Evolutionary conservation across 2,888 invertebrate species (phyloP), one percentile per base, ranked within the genome.

Genomic region (Parnassius apollo): DNA sequence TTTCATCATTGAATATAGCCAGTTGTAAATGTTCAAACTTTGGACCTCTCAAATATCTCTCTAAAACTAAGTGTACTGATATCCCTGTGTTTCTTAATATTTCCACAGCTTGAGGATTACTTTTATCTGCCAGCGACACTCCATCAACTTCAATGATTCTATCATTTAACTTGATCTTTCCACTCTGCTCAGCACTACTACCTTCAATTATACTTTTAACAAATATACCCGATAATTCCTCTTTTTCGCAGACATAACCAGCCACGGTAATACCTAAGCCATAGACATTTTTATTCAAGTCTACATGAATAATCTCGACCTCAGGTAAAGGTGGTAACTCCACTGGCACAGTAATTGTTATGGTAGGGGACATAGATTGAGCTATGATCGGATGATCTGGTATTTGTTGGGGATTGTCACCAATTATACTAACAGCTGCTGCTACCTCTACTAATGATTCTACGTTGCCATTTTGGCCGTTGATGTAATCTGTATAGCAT

Each of bases 171-270:
- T 95, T 96, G 76, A 99, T 98, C 86, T 96, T 95, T 61, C 96
- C 96, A 82, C 98, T 98, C 75, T 96, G 91, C 82, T 98, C 98
- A 0, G 99, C 99, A 61, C 98, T 98, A 86, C 99, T 98, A 59
- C 98, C 98, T 81, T 97, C 96, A 77, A 98, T 98, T 73, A 99
- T 97, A 83, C 98, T 99, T 88, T 99, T 99, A 18, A 99, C 98
- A 92, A 99, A 99, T 78, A 99, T 99, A 9, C 99, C 99, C n/a
- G 98, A 98, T 59, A 99, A 93, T 86, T 99, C 99, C 90, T 99
- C 99, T 90, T 98, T 98, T 85, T 98, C 98, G 87, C 98, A 98
- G 50, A 98, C 98, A 88, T 98, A 99, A 55, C 98, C 98, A 2
- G 98, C 98, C 59, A 98, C 98, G 2, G 98, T 99, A 73, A 98